Percentiles rank a stretch among this genome's conserved stretches.
Conservation (phyloP, 2,113 vertebrate species). For the Silurus glanis region DNA sequence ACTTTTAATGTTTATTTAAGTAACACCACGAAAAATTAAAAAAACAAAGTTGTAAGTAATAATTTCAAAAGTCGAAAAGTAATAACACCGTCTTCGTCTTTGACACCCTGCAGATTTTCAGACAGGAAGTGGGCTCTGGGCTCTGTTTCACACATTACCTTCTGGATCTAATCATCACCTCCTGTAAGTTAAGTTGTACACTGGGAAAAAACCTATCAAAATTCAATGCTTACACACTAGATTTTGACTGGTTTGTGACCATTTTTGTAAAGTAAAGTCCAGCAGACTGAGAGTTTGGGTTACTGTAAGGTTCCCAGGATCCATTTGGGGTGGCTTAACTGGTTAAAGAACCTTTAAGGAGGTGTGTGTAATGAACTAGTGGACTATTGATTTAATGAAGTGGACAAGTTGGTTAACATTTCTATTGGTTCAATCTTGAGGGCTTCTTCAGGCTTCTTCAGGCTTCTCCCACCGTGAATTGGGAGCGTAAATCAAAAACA, state of each 20-base stretch:
- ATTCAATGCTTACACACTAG: not conserved
- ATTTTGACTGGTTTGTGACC: not conserved
- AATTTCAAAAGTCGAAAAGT: not conserved
- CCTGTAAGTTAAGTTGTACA: not conserved
- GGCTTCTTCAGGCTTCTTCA: not conserved
- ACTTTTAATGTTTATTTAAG: no score
- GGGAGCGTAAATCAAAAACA: no score
- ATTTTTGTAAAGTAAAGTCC: not conserved
- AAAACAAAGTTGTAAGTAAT: no score
- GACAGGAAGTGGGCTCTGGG: conserved; percentile 9
- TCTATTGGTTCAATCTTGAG: not conserved
- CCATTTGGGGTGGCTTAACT: not conserved
- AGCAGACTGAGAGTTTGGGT: not conserved
- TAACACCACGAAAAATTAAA: no score
- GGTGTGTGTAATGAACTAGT: not conserved
- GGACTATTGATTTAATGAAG: not conserved
- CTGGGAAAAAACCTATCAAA: not conserved
- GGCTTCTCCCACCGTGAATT: not conserved
- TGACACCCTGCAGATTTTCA: not conserved
- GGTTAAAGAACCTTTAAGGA: not conserved
- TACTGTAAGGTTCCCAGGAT: not conserved
- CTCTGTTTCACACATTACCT: not conserved
- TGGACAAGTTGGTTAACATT: not conserved
- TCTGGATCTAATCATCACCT: conserved; percentile 5
- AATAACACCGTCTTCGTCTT: not conserved